Percentiles rank a stretch among this genome's conserved stretches.
Conservation (phyloP, 1,140 invertebrate species). For the Aricia agestis region DNA sequence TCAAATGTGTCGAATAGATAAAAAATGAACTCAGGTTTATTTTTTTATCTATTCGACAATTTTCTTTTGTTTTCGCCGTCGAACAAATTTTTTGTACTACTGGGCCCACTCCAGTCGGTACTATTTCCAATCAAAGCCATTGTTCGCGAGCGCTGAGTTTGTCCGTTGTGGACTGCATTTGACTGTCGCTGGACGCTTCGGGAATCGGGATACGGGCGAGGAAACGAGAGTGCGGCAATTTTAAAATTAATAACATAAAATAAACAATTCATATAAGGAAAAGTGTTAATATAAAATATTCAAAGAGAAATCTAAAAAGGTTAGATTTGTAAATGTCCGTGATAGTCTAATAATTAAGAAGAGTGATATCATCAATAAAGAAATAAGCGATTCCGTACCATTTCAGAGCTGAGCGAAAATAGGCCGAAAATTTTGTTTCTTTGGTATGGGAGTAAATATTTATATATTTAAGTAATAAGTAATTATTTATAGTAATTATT, state of each 20-base stretch:
- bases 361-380: too few relatives aligned
- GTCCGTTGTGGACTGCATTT: conserved; percentile 10
- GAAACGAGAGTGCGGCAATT: background rate
- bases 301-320: too few relatives aligned
- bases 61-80: background rate
- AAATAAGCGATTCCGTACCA: too few relatives aligned
- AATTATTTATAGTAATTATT: too few relatives aligned
- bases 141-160: conserved; percentile 24
- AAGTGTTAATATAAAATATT: too few relatives aligned
- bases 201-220: conserved; percentile 18
- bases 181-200: conserved; percentile 9
- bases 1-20: background rate
- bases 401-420: too few relatives aligned
- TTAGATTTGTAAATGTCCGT: too few relatives aligned
- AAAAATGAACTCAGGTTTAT: background rate
- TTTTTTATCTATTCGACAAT: background rate
- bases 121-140: conserved; percentile 33
- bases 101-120: conserved; percentile 25
- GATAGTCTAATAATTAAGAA: too few relatives aligned
- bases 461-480: too few relatives aligned
- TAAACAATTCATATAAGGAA: too few relatives aligned
- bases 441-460: too few relatives aligned
- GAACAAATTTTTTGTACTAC: background rate
- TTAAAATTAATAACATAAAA: background rate
- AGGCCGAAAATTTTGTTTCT: too few relatives aligned